A percentile compares a stretch with the other conserved stretches of the same genome.
Evolutionary conservation across 2,888 invertebrate species (phyloP).

Genomic region (Byasa hedistus): DNA sequence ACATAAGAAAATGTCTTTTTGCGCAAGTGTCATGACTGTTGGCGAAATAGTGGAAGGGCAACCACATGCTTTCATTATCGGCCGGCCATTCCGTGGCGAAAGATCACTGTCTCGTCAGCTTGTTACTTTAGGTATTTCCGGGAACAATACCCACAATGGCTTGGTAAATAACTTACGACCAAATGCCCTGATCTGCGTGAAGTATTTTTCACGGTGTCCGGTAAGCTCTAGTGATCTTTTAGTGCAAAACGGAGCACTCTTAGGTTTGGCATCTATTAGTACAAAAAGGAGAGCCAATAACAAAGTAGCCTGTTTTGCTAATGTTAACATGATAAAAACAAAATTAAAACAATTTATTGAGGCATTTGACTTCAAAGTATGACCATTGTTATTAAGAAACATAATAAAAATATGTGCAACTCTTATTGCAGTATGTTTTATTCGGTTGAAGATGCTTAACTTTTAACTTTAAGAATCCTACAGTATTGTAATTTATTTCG

Average conservation of each 20-base stretch:
- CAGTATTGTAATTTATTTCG: no score
- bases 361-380: conserved; percentile 3
- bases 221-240: conserved; percentile 63
- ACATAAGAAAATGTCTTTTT: conserved; percentile 51
- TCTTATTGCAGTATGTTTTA: not conserved
- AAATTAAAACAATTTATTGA: not conserved
- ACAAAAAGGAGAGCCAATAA: conserved; percentile 42
- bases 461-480: no score
- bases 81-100: conserved; percentile 50
- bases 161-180: conserved; percentile 38
- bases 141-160: conserved; percentile 28
- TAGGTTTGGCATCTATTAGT: conserved; percentile 59
- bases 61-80: conserved; percentile 49
- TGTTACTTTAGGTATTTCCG: conserved; percentile 41
- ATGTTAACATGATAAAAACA: conserved; percentile 43
- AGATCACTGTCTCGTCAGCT: conserved; percentile 56
- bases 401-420: not conserved
- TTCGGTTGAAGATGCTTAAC: no score
- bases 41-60: conserved; percentile 42
- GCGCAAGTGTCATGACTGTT: conserved; percentile 47
- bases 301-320: conserved; percentile 55
- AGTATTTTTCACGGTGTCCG: conserved; percentile 53
- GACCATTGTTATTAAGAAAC: not conserved
- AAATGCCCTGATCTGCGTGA: conserved; percentile 55
- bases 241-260: conserved; percentile 51